phyloP scores from a whole-genome alignment of 2,888 invertebrate species.

The Mycogona germanica region DNA sequence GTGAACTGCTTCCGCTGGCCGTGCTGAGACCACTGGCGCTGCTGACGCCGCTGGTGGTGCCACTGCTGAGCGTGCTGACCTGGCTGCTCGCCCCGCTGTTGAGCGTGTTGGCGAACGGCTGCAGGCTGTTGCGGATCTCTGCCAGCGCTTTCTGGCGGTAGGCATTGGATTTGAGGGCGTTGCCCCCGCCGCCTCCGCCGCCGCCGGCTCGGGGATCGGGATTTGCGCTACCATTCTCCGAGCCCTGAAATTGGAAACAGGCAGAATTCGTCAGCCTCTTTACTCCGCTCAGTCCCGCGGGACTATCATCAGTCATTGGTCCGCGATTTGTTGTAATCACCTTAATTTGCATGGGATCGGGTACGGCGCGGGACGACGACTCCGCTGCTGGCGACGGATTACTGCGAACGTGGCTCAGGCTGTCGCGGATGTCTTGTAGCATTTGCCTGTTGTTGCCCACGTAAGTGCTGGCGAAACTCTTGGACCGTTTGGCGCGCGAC shows the following conservation, averaged over 20 bases:
- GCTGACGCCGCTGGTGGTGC: conserved; percentile 37
- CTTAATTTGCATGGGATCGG: conserved; percentile 16
- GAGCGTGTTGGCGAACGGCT: conserved; percentile 60
- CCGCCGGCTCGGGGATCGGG: not conserved
- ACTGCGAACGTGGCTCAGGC: conserved; percentile 26
- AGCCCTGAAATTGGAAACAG: not conserved
- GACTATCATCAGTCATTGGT: not conserved
- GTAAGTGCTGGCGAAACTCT: conserved; percentile 22
- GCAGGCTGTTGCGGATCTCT: conserved; percentile 68
- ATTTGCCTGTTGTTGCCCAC: conserved; percentile 29
- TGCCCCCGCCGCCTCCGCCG: not conserved
- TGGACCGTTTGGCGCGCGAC: conserved; percentile 14
- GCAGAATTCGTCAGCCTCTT: not conserved
- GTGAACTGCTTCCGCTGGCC: conserved; percentile 20
- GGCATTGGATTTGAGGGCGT: conserved; percentile 16
- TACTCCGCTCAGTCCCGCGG: not conserved
- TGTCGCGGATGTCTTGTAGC: conserved; percentile 29
- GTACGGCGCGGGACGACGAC: conserved; percentile 13
- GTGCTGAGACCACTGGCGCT: conserved; percentile 20
- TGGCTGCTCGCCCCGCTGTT: conserved; percentile 42
- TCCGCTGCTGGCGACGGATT: not conserved
- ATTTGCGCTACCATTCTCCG: not conserved
- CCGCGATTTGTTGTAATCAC: not conserved
- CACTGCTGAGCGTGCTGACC: conserved; percentile 56
- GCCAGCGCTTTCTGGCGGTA: conserved; percentile 78